A percentile compares a stretch with the other conserved stretches of the same genome.
These are phyloP conservation scores for Brachyptera putata DNA, from an alignment of 2,888 invertebrate genomes.

Conservation along the genomic window DNA sequence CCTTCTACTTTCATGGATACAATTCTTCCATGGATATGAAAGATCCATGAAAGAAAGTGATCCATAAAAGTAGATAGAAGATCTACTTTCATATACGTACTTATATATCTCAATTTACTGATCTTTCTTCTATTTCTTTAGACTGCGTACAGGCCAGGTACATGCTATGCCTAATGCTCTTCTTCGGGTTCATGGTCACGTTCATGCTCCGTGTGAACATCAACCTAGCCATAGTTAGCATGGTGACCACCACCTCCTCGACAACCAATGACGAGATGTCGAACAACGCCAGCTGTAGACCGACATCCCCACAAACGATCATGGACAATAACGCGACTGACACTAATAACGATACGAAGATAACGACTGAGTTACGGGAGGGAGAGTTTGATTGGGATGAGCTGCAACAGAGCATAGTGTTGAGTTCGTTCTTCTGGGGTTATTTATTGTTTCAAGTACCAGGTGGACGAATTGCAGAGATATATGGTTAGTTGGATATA, in stretches of 20 bases:
- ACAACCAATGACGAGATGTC: background rate
- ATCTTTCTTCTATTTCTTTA: conserved; percentile 2
- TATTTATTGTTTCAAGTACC: conserved; percentile 47
- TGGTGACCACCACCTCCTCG: conserved; percentile 33
- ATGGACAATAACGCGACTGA: background rate
- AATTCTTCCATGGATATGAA: no score
- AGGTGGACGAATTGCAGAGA: conserved; percentile 44
- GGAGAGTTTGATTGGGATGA: conserved; percentile 41
- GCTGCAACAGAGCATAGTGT: conserved; percentile 41
- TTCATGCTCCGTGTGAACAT: conserved; percentile 39
- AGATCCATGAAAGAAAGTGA: no score
- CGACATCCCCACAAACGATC: background rate
- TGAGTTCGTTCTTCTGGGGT: conserved; percentile 48
- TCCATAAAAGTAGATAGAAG: no score
- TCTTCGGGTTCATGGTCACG: conserved; percentile 37
- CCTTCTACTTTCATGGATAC: no score
- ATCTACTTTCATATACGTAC: no score
- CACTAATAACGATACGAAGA: background rate
- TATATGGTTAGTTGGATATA: conserved; percentile 39
- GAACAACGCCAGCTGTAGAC: background rate
- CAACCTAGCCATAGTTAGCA: conserved; percentile 38
- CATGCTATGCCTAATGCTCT: conserved; percentile 34
- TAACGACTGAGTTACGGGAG: background rate
- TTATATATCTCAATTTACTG: no score
- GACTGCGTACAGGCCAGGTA: conserved; percentile 33